A percentile compares a stretch with the other conserved stretches of the same genome.
Evolutionary conservation across 23 tunicate species (phyloP).

Genomic region (Trididemnum nubilum): DNA sequence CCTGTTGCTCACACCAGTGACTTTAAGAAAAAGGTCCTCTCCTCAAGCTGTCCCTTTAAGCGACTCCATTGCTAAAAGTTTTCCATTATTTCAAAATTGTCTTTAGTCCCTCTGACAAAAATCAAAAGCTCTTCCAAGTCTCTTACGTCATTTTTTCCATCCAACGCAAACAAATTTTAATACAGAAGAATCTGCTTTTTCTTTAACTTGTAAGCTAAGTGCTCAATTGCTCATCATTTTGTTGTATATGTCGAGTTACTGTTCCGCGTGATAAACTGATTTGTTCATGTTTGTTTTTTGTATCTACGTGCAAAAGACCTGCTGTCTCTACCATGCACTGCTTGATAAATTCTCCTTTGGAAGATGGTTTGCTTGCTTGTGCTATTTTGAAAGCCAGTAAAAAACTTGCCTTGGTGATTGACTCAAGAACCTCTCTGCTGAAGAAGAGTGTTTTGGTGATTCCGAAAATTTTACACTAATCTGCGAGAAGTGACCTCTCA

Average conservation of each 20-base stretch:
- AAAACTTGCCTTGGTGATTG: slow-evolving; percentile 42
- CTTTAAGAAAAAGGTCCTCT: slow-evolving; percentile 27
- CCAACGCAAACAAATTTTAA: slow-evolving; percentile 7
- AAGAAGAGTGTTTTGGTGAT: slow-evolving; percentile 9
- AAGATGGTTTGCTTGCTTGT: slow-evolving; percentile 40
- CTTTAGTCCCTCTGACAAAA: slow-evolving; percentile 31
- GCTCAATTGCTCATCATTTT: not conserved
- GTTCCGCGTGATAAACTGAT: slow-evolving; percentile 40
- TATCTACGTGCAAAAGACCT: slow-evolving; percentile 14
- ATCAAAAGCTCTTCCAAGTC: slow-evolving; percentile 50
- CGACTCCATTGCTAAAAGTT: slow-evolving; percentile 32
- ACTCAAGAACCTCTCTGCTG: slow-evolving; percentile 5
- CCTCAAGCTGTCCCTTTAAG: slow-evolving; percentile 8
- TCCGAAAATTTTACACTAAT: slow-evolving; percentile 19
- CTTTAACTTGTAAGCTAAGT: slow-evolving; percentile 18
- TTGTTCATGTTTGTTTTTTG: slow-evolving; percentile 32
- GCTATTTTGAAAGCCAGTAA: slow-evolving; percentile 34
- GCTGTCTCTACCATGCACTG: slow-evolving; percentile 37
- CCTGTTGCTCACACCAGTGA: slow-evolving; percentile 20
- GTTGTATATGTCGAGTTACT: slow-evolving; percentile 24
- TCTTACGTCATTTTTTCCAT: not conserved
- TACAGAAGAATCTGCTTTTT: not conserved
- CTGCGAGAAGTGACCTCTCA: slow-evolving; percentile 7
- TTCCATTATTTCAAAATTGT: slow-evolving; percentile 47
- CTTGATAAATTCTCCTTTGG: slow-evolving; percentile 33